Conservation (phyloP, 2,797 vertebrate genomes). For the Spheniscus humboldti region DNA sequence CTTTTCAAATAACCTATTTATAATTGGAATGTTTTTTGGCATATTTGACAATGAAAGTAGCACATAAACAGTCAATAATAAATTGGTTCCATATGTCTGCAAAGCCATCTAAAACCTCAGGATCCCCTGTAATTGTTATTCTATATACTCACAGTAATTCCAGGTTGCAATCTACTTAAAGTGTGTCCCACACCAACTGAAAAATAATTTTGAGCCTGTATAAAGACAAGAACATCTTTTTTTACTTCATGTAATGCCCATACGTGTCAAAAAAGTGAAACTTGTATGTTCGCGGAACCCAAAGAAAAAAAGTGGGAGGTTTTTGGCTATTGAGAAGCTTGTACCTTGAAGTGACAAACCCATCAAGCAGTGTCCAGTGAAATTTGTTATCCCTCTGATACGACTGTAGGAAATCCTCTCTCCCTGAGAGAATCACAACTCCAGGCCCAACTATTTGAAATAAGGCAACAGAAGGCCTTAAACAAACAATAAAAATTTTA, state of each 20-base stretch:
- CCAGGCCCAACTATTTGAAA: background rate
- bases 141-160: background rate
- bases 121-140: background rate
- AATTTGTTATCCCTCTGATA: background rate
- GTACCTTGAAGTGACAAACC: background rate
- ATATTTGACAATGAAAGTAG: background rate
- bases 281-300: rapidly evolving
- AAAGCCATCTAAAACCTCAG: background rate
- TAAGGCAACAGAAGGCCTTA: background rate
- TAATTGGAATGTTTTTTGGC: background rate
- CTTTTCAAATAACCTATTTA: background rate
- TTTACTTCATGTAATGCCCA: background rate
- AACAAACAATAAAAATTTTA: background rate
- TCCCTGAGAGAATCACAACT: background rate
- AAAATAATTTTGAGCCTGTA: background rate
- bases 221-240: background rate
- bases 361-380: background rate
- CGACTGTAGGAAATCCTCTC: background rate
- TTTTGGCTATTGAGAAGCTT: background rate
- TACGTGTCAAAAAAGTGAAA: background rate
- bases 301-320: background rate
- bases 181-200: background rate
- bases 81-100: background rate
- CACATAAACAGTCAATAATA: background rate
- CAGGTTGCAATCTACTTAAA: background rate